Percentiles rank a stretch among this genome's conserved stretches.
These are phyloP conservation scores for Pantherophis vulpinus DNA, from an alignment of 2,797 vertebrate species.

Conservation along the genomic window DNA sequence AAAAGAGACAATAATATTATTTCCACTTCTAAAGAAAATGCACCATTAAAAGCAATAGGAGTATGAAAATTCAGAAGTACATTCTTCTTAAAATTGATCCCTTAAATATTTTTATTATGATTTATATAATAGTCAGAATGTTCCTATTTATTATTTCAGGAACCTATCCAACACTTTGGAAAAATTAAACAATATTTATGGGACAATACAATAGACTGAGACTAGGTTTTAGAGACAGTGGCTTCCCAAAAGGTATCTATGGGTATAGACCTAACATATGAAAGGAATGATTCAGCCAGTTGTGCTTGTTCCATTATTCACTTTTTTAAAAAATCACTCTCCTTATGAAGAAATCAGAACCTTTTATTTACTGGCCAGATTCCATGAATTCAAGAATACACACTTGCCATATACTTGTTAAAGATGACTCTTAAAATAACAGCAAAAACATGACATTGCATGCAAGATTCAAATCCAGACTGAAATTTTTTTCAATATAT, in stretches of 20 bases:
- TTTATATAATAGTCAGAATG: neutral
- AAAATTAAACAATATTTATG: neutral
- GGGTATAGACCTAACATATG: neutral
- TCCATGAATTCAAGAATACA: neutral
- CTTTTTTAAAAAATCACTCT: neutral
- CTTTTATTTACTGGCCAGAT: neutral
- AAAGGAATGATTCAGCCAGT: neutral
- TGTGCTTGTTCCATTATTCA: neutral
- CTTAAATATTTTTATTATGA: neutral
- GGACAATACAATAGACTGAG: neutral
- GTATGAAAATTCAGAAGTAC: conserved; percentile 9
- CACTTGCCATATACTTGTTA: neutral
- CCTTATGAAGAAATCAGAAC: neutral
- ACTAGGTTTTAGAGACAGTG: neutral
- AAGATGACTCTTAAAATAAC: neutral
- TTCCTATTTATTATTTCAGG: neutral
- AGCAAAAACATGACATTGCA: neutral
- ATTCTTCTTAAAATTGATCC: neutral
- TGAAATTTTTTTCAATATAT: neutral
- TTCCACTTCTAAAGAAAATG: neutral
- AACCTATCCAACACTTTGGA: neutral
- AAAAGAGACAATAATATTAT: fast-evolving
- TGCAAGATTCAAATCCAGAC: neutral
- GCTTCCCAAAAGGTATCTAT: neutral
- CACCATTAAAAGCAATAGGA: neutral